Evolutionary conservation across 2,888 invertebrate genomes (phyloP), one percentile per base, ranked within the genome.

Genomic region (Dascillus cervinus): DNA sequence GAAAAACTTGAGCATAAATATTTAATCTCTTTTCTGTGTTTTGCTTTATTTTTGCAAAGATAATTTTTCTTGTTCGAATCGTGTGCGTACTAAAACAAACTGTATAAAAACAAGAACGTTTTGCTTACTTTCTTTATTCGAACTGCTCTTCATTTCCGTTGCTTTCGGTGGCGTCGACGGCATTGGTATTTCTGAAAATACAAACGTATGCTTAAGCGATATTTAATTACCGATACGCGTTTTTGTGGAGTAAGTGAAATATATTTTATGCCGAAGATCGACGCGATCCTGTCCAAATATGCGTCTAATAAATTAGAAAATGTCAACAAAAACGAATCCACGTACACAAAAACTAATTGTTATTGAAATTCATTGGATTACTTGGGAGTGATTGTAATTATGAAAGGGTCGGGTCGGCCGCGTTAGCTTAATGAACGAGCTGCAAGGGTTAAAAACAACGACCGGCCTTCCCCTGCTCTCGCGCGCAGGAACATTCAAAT

Each of bases 141-240:
- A 71, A 53, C 69, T 77, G 65, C 81, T 82, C 60, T 80, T 80
- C 73, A 82, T 82, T 69, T 83, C 82, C 32, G 82, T 83, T 42
- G 86, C 79, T 71, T 84, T 78, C 39, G 88, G 82, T 42, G 87
- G 82, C 35, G 82, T 81, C 39, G 89, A 88, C 35, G 88, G 88
- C 76, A 86, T 79, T 31, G 86, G 87, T 59, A 89, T 89, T 73
- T 87, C 89, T 89, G 73, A 43, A 73, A 73, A 21, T n/a, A 32
- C 2, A 26, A 32, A 29, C 14, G 9, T 24, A 12, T 11, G 8
- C 11, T 24, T 24, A 10, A 11, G 14, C 14, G 26, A 14, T 13
- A 20, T 28, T 12, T 20, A 28, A 19, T 19, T 28, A 28, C 20
- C 11, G 13, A 9, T 28, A 20, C n/a, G n/a, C n/a, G n/a, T n/a